Conservation (phyloP, 2,797 vertebrate species). For the Furcifer pardalis region DNA sequence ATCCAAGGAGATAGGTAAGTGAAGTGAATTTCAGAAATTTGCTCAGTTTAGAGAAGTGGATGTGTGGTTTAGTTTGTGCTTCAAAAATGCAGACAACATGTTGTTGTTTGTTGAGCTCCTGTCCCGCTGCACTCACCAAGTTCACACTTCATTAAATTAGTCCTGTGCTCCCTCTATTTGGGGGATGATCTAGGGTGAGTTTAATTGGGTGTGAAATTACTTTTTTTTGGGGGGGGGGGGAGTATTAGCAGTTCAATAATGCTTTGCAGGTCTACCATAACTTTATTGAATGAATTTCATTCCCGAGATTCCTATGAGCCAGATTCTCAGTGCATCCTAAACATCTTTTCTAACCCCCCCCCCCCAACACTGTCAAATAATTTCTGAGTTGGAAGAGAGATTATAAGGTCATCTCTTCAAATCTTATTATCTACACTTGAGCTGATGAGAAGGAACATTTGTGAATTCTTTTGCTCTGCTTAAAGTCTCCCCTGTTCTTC, state of each 20-base stretch:
- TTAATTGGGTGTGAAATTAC: not conserved
- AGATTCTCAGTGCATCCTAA: not conserved
- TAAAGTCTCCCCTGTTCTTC: no score
- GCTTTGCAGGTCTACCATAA: not conserved
- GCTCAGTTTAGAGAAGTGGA: not conserved
- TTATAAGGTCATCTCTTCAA: constrained; percentile 6
- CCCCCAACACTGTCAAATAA: not conserved
- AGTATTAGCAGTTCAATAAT: not conserved
- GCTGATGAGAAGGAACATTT: not conserved
- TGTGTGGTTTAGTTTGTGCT: not conserved
- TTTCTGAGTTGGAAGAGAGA: not conserved
- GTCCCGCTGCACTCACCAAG: not conserved
- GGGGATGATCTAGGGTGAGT: not conserved
- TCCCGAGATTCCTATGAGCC: not conserved
- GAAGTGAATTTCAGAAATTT: not conserved
- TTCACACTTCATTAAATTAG: not conserved
- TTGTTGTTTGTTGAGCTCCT: no score
- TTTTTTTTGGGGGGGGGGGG: not conserved
- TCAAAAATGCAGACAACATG: not conserved
- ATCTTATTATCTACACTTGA: not conserved
- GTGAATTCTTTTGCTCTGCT: not conserved
- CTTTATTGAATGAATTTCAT: not conserved
- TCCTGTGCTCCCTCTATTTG: not conserved
- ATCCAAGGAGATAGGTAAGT: not conserved
- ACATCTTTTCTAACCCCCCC: not conserved